A percentile compares a stretch with the other conserved stretches of the same genome.
Conservation (phyloP, 2,888 invertebrate species). For the Dascillus cervinus region DNA sequence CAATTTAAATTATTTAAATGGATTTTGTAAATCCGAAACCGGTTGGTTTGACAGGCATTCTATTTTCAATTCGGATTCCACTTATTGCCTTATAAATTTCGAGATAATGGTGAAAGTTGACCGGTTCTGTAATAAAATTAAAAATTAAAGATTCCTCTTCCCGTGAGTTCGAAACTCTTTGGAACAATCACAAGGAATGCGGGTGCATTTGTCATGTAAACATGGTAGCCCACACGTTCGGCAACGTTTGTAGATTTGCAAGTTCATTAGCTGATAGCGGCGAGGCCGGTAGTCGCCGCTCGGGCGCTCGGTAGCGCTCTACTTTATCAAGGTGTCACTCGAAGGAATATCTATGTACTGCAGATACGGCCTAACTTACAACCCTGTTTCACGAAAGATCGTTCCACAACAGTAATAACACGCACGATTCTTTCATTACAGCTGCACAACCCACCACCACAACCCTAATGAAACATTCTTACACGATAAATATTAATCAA, state of each 20-base stretch:
- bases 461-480: too few species aligned
- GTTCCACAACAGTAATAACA: too few species aligned
- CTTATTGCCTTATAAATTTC: constrained; percentile 33
- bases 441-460: too few species aligned
- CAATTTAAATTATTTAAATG: constrained; percentile 38
- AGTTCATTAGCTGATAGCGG: constrained; percentile 34
- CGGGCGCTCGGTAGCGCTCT: constrained; percentile 25
- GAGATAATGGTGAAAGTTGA: constrained; percentile 36
- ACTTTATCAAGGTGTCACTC: constrained; percentile 30
- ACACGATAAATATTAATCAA: too few species aligned
- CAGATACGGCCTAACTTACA: constrained; percentile 11
- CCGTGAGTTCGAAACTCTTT: too few species aligned
- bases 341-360: constrained; percentile 21
- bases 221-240: constrained; percentile 26
- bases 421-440: too few species aligned
- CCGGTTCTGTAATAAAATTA: too few species aligned
- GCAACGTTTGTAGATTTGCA: constrained; percentile 30
- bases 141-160: too few species aligned
- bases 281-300: constrained; percentile 20
- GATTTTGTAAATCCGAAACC: constrained; percentile 34
- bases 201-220: constrained; percentile 14
- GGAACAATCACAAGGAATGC: too few species aligned
- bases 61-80: constrained; percentile 12
- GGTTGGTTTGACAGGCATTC: constrained; percentile 29
- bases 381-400: too few species aligned